phyloP scores from a whole-genome alignment of 92 coral and sea anemone species.

The Ricordea florida region DNA sequence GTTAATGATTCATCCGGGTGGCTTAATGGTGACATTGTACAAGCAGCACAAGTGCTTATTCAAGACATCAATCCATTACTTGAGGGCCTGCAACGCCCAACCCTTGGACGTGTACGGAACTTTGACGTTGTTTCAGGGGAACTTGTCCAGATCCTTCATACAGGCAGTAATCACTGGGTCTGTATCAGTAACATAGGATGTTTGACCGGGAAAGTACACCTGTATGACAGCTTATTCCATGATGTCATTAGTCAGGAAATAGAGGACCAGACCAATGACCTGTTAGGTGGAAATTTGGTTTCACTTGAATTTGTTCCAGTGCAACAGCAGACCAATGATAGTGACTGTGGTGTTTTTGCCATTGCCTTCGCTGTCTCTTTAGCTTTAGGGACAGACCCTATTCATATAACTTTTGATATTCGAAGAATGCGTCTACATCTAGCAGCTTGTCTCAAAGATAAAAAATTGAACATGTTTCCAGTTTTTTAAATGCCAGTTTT shows the following conservation, averaged over 20 bases:
- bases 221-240: slow-evolving; percentile 66
- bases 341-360: slow-evolving; percentile 70
- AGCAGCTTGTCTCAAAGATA: slow-evolving; percentile 39
- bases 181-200: slow-evolving; percentile 55
- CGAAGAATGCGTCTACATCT: slow-evolving; percentile 69
- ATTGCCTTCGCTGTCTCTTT: slow-evolving; percentile 64
- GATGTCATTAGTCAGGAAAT: slow-evolving; percentile 50
- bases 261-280: slow-evolving; percentile 43
- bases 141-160: slow-evolving; percentile 59
- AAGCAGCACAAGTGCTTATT: slow-evolving; percentile 48
- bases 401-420: slow-evolving; percentile 17
- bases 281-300: slow-evolving; percentile 28
- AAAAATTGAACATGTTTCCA: slow-evolving; percentile 16
- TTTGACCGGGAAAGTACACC: slow-evolving; percentile 50
- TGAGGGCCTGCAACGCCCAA: slow-evolving; percentile 60
- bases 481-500: too few species aligned
- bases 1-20: slow-evolving; percentile 37
- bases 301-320: slow-evolving; percentile 43
- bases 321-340: slow-evolving; percentile 60
- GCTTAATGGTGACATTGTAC: slow-evolving; percentile 45
- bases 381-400: slow-evolving; percentile 37
- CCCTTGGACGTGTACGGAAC: slow-evolving; percentile 38
- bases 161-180: slow-evolving; percentile 51
- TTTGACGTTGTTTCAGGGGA: slow-evolving; percentile 49
- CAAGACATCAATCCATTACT: slow-evolving; percentile 40